A percentile compares a stretch with the other conserved stretches of the same genome.
Conservation (phyloP, 2,113 vertebrate species). For the Campylomormyrus numenius region DNA sequence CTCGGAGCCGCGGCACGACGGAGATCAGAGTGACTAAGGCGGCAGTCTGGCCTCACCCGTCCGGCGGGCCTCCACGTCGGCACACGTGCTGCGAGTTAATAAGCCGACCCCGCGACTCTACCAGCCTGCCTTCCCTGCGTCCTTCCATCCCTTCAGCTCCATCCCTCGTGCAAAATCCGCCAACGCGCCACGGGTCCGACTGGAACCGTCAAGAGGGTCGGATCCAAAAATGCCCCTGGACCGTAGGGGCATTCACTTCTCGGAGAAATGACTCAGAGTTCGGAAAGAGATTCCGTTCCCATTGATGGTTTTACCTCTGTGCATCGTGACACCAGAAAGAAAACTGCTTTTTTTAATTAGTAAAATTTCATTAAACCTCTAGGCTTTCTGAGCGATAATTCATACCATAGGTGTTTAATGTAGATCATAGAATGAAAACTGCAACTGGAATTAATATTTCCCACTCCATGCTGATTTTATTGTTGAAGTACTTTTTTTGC, state of each 20-base stretch:
- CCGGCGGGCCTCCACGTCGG: too few relatives aligned
- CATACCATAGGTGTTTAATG: background rate
- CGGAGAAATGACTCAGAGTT: background rate
- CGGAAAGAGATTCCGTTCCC: background rate
- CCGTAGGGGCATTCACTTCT: background rate
- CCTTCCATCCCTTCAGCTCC: background rate
- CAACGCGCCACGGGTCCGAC: background rate
- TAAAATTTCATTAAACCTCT: constrained; percentile 26
- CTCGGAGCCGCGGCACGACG: background rate
- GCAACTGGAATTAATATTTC: background rate
- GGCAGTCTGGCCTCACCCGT: background rate
- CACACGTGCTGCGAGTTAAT: background rate
- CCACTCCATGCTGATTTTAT: background rate
- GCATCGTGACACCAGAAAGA: background rate
- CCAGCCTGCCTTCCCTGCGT: background rate
- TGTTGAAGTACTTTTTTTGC: background rate
- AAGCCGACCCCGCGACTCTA: background rate
- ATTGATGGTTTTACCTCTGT: background rate
- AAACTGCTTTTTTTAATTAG: constrained; percentile 25
- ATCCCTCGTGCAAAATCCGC: background rate
- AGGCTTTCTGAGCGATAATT: constrained; percentile 3
- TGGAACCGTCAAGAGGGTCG: background rate
- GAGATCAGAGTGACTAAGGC: background rate
- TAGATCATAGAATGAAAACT: background rate
- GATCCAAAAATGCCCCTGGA: background rate